Evolutionary conservation across 2,888 invertebrate species (phyloP), one percentile per base, ranked within the genome.

Genomic region (Mythimna albipuncta): DNA sequence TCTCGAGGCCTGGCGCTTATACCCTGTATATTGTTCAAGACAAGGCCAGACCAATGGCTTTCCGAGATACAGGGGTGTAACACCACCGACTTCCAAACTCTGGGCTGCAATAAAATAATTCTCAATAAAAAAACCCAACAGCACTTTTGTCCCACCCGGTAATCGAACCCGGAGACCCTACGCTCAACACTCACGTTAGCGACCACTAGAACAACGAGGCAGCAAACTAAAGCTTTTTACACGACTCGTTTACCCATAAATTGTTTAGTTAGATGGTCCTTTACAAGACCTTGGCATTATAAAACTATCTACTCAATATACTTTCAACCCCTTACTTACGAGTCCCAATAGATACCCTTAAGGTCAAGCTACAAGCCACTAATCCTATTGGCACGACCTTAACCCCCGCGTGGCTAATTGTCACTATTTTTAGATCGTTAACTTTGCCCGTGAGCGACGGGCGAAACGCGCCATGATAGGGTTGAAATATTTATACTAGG

Each of bases 371-470:
- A 72, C 82, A 68, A 3, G 68, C 64, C 21, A 66, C 63, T 78
- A 77, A 70, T 70, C 77, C 69, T 68, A 72, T 54, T 65, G 67
- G 69, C 47, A 32, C 35, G 82, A 63, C 82, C 81, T 81, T 72
- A 78, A 64, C 72, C 65, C 82, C 54, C 55, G 41, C 9, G 72
- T 57, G 75, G 65, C 58, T 75, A 82, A 82, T 84, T 75, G 62
- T 66, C 19, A 59, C 66, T 84, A 84, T 82, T 81, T 82, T 82
- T 84, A 70, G 84, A 64, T 32, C 26, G 64, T 62, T 67, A 64
- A 50, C 61, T 59, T 61, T n/a, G 21, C 59, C 52, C 7, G 78
- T 71, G 55, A 50, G 54, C 26, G 50, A 66, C 57, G 58, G 64
- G 50, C 59, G 72, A 66, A 69, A 64, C 35, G 41, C 57, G 54